phyloP scores from a whole-genome alignment of 2,888 invertebrate genomes.

The Polydrusus cervinus region DNA sequence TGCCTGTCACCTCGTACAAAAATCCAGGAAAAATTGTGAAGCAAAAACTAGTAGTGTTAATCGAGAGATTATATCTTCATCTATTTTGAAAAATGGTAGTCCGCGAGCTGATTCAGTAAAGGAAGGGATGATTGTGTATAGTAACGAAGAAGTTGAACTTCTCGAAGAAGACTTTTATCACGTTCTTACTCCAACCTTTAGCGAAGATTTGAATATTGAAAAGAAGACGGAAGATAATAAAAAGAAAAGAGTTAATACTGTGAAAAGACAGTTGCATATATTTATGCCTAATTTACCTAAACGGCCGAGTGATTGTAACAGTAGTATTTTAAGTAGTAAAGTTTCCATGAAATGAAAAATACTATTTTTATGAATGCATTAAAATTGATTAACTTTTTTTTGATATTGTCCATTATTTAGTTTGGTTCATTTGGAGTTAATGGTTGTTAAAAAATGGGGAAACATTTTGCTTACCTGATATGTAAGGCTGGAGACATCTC shows the following conservation, averaged over 20 bases:
- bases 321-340: slow-evolving; percentile 63
- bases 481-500: slow-evolving; percentile 82
- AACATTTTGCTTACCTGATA: slow-evolving; percentile 78
- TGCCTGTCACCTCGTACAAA: slow-evolving; percentile 9
- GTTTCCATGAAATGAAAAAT: slow-evolving; percentile 18
- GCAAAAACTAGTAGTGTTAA: background rate
- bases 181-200: slow-evolving; percentile 31
- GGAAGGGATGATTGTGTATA: slow-evolving; percentile 29
- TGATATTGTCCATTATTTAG: background rate
- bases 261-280: slow-evolving; percentile 80
- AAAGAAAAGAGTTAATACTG: slow-evolving; percentile 40
- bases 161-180: slow-evolving; percentile 56
- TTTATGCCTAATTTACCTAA: slow-evolving; percentile 82
- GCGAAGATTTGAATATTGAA: slow-evolving; percentile 53
- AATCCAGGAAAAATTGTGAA: background rate
- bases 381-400: no score
- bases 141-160: slow-evolving; percentile 37
- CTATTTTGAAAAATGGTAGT: slow-evolving; percentile 37
- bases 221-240: slow-evolving; percentile 37
- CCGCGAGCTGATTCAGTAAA: background rate
- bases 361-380: background rate
- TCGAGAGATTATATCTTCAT: slow-evolving; percentile 16
- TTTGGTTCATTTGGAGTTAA: background rate
- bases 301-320: slow-evolving; percentile 66
- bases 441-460: background rate